These are phyloP conservation scores for Tetanocera ferruginea DNA, from an alignment of 2,888 invertebrate genomes.

Conservation along the genomic window DNA sequence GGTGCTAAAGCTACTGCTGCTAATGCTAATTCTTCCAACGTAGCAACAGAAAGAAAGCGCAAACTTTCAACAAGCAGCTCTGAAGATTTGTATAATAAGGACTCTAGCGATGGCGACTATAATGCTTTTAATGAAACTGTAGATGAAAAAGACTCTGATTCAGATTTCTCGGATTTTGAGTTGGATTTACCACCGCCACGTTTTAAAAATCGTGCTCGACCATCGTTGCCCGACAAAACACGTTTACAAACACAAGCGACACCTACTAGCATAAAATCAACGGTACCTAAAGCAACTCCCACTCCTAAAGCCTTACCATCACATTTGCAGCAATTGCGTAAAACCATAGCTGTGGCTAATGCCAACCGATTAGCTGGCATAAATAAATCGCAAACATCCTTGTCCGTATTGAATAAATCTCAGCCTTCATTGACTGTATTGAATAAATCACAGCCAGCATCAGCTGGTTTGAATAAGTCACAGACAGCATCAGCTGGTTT, in stretches of 20 bases:
- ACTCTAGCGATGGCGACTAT: slow-evolving; percentile 50
- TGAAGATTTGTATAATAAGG: slow-evolving; percentile 54
- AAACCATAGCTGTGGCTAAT: slow-evolving; percentile 51
- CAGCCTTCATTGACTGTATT: too few relatives aligned
- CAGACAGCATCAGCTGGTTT: too few relatives aligned
- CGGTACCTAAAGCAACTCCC: slow-evolving; percentile 24
- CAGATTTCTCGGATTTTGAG: slow-evolving; percentile 47
- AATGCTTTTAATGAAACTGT: slow-evolving; percentile 55
- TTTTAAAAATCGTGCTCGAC: slow-evolving; percentile 4
- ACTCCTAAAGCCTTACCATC: slow-evolving; percentile 43
- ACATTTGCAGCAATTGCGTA: slow-evolving; percentile 58
- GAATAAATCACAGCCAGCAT: too few relatives aligned
- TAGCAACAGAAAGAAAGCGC: slow-evolving; percentile 34
- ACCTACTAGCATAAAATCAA: slow-evolving; percentile 18
- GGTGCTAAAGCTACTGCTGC: slow-evolving; percentile 42
- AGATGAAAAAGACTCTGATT: slow-evolving; percentile 55
- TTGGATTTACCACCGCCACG: slow-evolving; percentile 40
- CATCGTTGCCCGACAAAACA: neutral
- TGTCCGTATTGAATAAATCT: too few relatives aligned
- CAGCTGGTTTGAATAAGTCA: too few relatives aligned
- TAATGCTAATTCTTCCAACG: slow-evolving; percentile 16
- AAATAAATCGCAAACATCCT: neutral
- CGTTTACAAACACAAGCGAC: slow-evolving; percentile 19
- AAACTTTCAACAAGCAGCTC: slow-evolving; percentile 51
- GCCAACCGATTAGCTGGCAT: slow-evolving; percentile 35